Evolutionary conservation across 2,888 invertebrate species (phyloP).

Genomic region (Luperina nickerlii): DNA sequence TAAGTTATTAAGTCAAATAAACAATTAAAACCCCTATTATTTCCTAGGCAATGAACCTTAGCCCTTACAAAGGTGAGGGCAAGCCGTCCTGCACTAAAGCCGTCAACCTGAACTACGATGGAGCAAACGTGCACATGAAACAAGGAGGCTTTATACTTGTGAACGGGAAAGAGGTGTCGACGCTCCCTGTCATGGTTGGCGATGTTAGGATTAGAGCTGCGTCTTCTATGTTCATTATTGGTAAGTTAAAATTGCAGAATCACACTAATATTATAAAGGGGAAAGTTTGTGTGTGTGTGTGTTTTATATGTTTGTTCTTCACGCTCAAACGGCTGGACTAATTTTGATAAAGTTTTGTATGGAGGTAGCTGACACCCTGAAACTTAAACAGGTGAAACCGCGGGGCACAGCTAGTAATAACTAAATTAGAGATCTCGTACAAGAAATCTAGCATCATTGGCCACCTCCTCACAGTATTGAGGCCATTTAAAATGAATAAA

Average conservation of each 20-base stretch:
- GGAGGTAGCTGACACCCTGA: too few species aligned
- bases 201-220: conserved; percentile 93
- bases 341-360: too few species aligned
- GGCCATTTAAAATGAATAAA: too few species aligned
- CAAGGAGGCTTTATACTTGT: conserved; percentile 93
- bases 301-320: too few species aligned
- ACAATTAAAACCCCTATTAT: conserved; percentile 6
- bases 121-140: conserved; percentile 92
- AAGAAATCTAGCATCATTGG: too few species aligned
- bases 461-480: too few species aligned
- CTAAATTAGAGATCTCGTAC: neutral
- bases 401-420: neutral
- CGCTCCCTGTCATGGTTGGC: conserved; percentile 91
- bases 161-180: conserved; percentile 92
- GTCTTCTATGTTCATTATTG: conserved; percentile 94
- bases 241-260: conserved; percentile 75
- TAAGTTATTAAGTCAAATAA: neutral
- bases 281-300: too few species aligned
- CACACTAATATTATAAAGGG: too few species aligned
- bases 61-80: conserved; percentile 88
- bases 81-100: conserved; percentile 96
- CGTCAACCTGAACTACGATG: conserved; percentile 91
- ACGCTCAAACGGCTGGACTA: too few species aligned
- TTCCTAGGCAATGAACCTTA: conserved; percentile 91
- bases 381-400: too few species aligned